Evolutionary conservation across 2,113 vertebrate genomes (phyloP), one percentile per base, ranked within the genome.

Genomic region (Morone saxatilis): DNA sequence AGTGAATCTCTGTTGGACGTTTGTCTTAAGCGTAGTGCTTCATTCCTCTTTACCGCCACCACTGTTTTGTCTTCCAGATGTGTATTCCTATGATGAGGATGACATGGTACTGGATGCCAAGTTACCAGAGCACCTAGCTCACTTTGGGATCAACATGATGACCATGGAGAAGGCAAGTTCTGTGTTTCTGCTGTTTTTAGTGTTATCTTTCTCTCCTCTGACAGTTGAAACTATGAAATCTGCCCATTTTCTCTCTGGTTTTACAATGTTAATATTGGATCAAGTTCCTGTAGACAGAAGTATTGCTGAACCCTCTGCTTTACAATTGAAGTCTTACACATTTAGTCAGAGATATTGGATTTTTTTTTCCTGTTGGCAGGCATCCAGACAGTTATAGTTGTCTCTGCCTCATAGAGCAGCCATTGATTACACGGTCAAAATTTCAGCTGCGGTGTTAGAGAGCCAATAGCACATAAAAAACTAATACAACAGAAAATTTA

Each of bases 81-180:
- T 99, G 56, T 99, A 98, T 85, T 99, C 98, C 1, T 99, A 99
- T 0, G 98, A 99, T 0, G 98, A 99, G 81, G 98, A 99, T 51
- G 98, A 99, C 85, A 99, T 99, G 98, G 98, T 99, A 2, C 92
- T 99, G 86, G 98, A 99, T 91, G 95, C 97, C 53, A 98, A 96
- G 93, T 94, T 99, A 70, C 97, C 98, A 2, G 98, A 99, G 77
- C 98, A 99, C 61, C 93, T 99, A 6, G 57, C 97, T 83, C 98
- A 99, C 90, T 99, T 99, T 81, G 98, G 98, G 59, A 99, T 99
- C 4, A 95, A 99, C 95, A 99, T 99, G 98, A 97, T 99, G 91
- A 98, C 97, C 89, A 99, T 99, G 98, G 97, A 99, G 92, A 99
- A 99, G 96, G 98, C 96, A 89, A 71, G 73, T 71, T 41, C 41